Base-by-base conservation (phyloP, 2,797 vertebrate genomes). In the Mycteria americana region DNA sequence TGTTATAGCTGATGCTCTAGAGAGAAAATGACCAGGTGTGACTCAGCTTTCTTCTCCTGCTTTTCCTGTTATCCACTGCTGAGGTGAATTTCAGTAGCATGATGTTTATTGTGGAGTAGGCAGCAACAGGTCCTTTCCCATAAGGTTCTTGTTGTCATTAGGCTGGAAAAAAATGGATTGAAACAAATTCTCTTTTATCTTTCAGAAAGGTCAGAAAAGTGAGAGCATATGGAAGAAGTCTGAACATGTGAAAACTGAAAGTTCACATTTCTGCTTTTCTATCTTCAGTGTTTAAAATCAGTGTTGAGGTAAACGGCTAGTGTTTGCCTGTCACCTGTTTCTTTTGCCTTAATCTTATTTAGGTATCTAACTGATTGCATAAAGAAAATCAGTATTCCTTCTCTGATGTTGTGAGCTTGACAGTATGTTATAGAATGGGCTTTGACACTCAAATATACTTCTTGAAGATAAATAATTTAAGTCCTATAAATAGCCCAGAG, bases 11-110 rank as follows among this genome's bases (percentile, higher is more conserved):
- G 72, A 35, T 91, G 45, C 64, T 93, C 39, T 82, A 72, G 75
- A 72, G 39, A 83, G 88, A 89, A 85, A 92, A 83, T 89, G 91
- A 88, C 78, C 83, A 91, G 56, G 70, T 80, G 78, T 95, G 92
- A 91, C 74, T 96, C 86, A 93, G 75, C 59, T 92, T 85, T 89
- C 46, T 92, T 96, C 64, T 67, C 45, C 83, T 54, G 64, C 69
- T 89, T 93, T 91, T 95, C 59, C 67, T 93, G 81, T 87, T 84
- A 59, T 8, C 63, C 70, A 48, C 39, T 73, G 35, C 67, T 92
- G 59, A 93, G 65, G 41, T 69, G 45, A 88, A 87, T 84, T 94
- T 74, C 23, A 80, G 23, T 39, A 72, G 41, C 28, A 23, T 59
- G 41, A 59, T 65, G 31, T 84, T 93, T 86, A 51, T 68, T 56